phyloP scores from a whole-genome alignment of 2,888 invertebrate species.

The Notocelia uddmanniana region DNA sequence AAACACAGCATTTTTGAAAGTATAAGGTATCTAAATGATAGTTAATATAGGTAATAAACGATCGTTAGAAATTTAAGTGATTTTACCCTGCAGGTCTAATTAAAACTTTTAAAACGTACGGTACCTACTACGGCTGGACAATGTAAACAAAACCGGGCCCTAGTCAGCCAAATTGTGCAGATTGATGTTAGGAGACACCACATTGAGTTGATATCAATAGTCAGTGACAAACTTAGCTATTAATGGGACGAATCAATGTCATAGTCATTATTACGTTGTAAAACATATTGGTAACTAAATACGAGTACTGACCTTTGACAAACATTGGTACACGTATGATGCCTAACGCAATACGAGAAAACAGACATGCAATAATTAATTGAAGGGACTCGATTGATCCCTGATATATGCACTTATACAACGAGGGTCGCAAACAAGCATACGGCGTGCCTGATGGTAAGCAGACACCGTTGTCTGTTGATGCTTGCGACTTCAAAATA shows the following conservation, averaged over 20 bases:
- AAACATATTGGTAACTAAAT: conserved; percentile 30
- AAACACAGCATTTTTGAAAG: too few species aligned
- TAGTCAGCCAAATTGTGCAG: not conserved
- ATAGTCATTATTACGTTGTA: conserved; percentile 15
- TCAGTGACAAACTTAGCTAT: conserved; percentile 17
- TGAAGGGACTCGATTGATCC: not conserved
- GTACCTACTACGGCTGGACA: not conserved
- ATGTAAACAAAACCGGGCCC: not conserved
- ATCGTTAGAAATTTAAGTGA: too few species aligned
- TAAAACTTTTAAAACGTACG: too few species aligned
- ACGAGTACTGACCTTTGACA: conserved; percentile 36
- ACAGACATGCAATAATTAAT: not conserved
- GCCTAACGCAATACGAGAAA: not conserved
- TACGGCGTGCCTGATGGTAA: too few species aligned
- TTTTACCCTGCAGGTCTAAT: too few species aligned
- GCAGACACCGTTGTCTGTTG: too few species aligned
- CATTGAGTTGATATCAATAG: not conserved
- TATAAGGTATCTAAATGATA: too few species aligned
- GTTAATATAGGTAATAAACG: too few species aligned
- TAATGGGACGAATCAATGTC: conserved; percentile 17
- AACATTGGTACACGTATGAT: conserved; percentile 17
- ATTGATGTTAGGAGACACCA: not conserved
- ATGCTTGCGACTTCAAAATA: too few species aligned
- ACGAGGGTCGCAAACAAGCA: too few species aligned
- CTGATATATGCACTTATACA: too few species aligned